Percentiles rank a stretch among this genome's conserved stretches.
Conservation (phyloP, 2,113 vertebrate genomes). For the Istiophorus platypterus region DNA sequence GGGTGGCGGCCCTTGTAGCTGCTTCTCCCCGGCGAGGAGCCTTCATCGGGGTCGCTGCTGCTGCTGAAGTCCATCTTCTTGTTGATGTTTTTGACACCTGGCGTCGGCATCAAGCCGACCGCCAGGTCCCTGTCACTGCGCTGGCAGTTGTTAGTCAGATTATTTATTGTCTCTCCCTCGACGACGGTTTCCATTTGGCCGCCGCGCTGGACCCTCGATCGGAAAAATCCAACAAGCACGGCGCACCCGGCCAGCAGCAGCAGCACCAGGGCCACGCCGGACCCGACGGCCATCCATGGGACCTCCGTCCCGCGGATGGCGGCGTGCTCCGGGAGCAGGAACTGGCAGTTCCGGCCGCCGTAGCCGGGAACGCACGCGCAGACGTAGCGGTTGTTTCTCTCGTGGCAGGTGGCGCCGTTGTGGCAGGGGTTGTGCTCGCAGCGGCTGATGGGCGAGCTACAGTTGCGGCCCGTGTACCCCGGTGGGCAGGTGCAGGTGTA, state of each 20-base stretch:
- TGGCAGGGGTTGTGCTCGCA: conserved; percentile 96
- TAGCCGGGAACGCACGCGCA: conserved; percentile 95
- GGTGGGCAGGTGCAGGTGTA: conserved; percentile 95
- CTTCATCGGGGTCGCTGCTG: conserved; percentile 86
- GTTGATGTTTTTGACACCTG: conserved; percentile 97
- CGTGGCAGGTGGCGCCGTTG: conserved; percentile 97
- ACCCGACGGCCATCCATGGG: conserved; percentile 95
- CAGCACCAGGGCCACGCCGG: conserved; percentile 92
- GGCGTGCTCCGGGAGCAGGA: conserved; percentile 91
- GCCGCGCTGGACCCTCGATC: conserved; percentile 89
- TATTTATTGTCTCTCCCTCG: conserved; percentile 97
- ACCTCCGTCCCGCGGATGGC: conserved; percentile 82
- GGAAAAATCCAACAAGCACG: conserved; percentile 88
- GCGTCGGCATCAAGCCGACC: conserved; percentile 87
- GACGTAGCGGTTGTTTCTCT: conserved; percentile 91
- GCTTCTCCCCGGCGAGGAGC: conserved; percentile 89
- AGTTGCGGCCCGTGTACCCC: conserved; percentile 95
- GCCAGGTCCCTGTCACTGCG: conserved; percentile 92
- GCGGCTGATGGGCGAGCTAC: conserved; percentile 90
- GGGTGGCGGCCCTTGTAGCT: conserved; percentile 89
- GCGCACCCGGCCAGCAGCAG: conserved; percentile 92
- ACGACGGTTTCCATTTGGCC: conserved; percentile 83
- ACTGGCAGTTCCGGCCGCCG: conserved; percentile 96
- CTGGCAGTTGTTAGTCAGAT: conserved; percentile 93
- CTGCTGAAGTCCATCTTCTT: conserved; percentile 96